Conservation (phyloP, 1,140 invertebrate species). For the Brachionus calyciflorus region DNA sequence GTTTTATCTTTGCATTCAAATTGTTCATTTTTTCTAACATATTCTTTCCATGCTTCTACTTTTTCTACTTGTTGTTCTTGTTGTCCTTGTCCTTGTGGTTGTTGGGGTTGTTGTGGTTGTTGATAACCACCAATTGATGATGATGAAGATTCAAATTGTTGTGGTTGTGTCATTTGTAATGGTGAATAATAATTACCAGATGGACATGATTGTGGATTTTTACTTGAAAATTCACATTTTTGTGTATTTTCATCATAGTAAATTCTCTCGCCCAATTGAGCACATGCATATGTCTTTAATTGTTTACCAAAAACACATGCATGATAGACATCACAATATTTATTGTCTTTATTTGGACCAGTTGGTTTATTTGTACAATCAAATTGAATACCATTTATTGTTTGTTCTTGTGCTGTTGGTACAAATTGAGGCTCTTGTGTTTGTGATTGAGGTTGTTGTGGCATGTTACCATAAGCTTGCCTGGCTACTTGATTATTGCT, state of each 20-base stretch:
- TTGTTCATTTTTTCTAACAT: constrained; percentile 17
- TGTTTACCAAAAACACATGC: constrained; percentile 35
- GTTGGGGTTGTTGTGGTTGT: too few species aligned
- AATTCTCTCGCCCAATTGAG: constrained; percentile 30
- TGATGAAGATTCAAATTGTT: neutral
- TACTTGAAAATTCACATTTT: constrained; percentile 30
- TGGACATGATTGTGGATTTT: neutral
- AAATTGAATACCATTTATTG: neutral
- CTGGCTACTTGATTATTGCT: too few species aligned
- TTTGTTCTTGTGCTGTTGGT: neutral
- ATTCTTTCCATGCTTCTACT: constrained; percentile 1
- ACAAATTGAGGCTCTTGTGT: neutral
- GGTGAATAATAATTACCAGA: constrained; percentile 13
- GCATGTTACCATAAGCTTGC: too few species aligned
- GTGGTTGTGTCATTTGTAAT: too few species aligned
- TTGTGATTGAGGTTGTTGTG: too few species aligned
- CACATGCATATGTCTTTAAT: constrained; percentile 14
- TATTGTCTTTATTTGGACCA: neutral
- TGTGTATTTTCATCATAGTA: constrained; percentile 43
- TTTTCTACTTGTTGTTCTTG: neutral
- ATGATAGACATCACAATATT: constrained; percentile 46
- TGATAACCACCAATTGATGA: neutral
- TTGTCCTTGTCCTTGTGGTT: neutral
- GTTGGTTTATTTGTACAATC: constrained; percentile 15
- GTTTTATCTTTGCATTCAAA: constrained; percentile 21